Base-by-base conservation (phyloP, 1,140 invertebrate species). In the Brachionus rubens region DNA sequence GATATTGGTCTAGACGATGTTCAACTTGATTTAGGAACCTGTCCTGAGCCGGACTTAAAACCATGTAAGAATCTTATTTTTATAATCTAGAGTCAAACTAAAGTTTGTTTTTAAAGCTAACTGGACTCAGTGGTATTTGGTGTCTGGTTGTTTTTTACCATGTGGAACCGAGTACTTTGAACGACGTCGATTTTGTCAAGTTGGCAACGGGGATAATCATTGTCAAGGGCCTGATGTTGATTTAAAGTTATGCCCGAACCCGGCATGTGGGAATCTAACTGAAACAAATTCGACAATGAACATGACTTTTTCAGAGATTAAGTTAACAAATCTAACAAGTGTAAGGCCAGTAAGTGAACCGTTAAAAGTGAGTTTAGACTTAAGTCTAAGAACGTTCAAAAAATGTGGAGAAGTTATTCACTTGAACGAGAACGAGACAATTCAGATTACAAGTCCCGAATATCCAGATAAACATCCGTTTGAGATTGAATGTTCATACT, bases 1-100 rank as follows among this genome's bases (percentile, higher is more conserved):
- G 59, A 65, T 10, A 65, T 65, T 65, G 59, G 59, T 26, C 12
- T 65, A 14, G 59, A 65, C 24, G 59, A 65, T 43, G 43, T 65
- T 43, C 16, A 26, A 21, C 21, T 65, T 65, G 59, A 65, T 3
- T 19, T 41, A 24, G 59, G 59, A n/a, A 2, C 2, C 0, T 65
- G 59, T 65, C 24, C 59, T 3, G 59, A 65, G 5, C 19, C 33
- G 10, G 40, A 65, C 24, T 19, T 12, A 24, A 14, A 36, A 0
- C 33, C 59, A 65, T 43, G 59, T 65, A 43, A n/a, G n/a, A n/a
- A n/a, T n/a, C 24, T 19, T 43, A 10, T 33, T 33, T 33, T 0
- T 43, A 24, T 6, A 36, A 36, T 33, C 26, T 24, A 21, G n/a
- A n/a, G n/a, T n/a, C n/a, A n/a, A 43, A 59, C 12, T 7, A 21